A percentile compares a stretch with the other conserved stretches of the same genome.
phyloP scores from a whole-genome alignment of 2,797 vertebrate species.

The Molothrus aeneus region DNA sequence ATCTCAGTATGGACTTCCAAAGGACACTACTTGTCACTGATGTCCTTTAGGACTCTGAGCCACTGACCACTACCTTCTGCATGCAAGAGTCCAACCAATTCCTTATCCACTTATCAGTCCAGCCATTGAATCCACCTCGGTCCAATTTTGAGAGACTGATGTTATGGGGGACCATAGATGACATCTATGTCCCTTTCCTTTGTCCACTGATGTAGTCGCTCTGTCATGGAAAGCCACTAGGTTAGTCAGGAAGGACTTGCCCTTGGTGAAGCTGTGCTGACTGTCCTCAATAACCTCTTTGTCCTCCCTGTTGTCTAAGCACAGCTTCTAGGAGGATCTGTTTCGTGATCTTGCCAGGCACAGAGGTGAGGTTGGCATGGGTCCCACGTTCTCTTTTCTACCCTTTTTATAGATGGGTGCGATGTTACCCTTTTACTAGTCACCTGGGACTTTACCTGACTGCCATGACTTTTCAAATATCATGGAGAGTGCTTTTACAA shows the following conservation, averaged over 20 bases:
- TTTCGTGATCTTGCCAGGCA: background rate
- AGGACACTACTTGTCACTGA: background rate
- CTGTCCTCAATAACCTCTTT: background rate
- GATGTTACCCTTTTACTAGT: background rate
- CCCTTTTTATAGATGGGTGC: background rate
- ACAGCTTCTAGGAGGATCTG: background rate
- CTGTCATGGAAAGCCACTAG: background rate
- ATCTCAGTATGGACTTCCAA: background rate
- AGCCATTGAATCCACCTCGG: background rate
- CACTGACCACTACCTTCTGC: background rate
- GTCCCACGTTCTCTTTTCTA: background rate
- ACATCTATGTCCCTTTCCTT: background rate
- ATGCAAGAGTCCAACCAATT: background rate
- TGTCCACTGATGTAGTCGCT: background rate
- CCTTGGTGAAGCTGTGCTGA: background rate
- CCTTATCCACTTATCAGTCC: background rate
- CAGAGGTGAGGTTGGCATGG: background rate
- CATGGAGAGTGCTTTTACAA: background rate
- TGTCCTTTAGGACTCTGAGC: background rate
- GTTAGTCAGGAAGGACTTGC: background rate
- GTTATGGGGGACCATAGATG: background rate
- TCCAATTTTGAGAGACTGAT: accelerated
- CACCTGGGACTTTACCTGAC: background rate
- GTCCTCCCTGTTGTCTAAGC: too few relatives aligned
- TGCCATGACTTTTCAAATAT: background rate